Conservation (phyloP, 2,888 invertebrate species). For the Synanthedon andrenaeformis region DNA sequence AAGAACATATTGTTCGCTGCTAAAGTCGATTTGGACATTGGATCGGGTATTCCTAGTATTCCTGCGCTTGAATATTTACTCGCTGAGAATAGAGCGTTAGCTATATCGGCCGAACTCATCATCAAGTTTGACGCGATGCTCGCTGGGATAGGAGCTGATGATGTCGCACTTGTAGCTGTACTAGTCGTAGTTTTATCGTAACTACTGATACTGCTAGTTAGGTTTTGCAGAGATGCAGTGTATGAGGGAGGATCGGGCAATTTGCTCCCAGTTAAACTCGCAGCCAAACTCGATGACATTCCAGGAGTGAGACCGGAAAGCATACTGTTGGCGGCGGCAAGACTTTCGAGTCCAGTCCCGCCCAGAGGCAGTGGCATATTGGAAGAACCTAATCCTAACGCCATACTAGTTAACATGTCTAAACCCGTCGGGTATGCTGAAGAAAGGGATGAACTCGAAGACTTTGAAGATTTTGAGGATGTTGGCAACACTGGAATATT, state of each 20-base stretch:
- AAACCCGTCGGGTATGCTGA: constrained; percentile 60
- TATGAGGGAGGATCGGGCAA: constrained; percentile 60
- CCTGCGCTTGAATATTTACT: constrained; percentile 74
- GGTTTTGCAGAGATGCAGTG: constrained; percentile 54
- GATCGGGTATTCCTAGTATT: constrained; percentile 78
- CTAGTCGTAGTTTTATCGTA: constrained; percentile 59
- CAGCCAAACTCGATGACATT: constrained; percentile 50
- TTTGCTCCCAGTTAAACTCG: constrained; percentile 51
- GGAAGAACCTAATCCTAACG: constrained; percentile 51
- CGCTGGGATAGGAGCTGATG: constrained; percentile 58
- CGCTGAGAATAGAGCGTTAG: constrained; percentile 76
- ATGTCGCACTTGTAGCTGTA: constrained; percentile 58
- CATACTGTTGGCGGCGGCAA: constrained; percentile 66
- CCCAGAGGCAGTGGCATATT: constrained; percentile 56
- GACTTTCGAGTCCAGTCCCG: constrained; percentile 51
- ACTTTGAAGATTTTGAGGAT: constrained; percentile 71
- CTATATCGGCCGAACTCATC: constrained; percentile 74
- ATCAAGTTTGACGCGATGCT: constrained; percentile 72
- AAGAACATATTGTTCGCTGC: constrained; percentile 85
- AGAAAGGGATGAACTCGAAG: constrained; percentile 62
- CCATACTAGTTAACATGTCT: constrained; percentile 67
- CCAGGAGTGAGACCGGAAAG: constrained; percentile 50
- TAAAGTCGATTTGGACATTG: constrained; percentile 80
- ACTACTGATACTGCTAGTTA: constrained; percentile 48
- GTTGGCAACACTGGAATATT: constrained; percentile 72